A percentile compares a stretch with the other conserved stretches of the same genome.
Evolutionary conservation across 2,113 vertebrate genomes (phyloP).

Genomic region (Chionomys nivalis): DNA sequence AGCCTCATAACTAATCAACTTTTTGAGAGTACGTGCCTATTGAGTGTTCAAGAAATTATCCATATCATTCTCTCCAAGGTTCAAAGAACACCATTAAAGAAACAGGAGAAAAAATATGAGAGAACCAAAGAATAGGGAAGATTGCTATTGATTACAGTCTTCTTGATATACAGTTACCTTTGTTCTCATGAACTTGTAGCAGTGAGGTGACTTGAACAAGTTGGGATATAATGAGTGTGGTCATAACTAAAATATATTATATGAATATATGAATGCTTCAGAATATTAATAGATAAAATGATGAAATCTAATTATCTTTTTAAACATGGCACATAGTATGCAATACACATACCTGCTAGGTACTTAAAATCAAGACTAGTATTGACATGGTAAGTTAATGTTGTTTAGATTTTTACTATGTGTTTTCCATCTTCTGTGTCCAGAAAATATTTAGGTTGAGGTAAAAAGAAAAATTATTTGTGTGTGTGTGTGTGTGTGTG

Average conservation of each 20-base stretch:
- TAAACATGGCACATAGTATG: not conserved
- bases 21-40: not conserved
- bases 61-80: no score
- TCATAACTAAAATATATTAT: not conserved
- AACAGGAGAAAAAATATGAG: not conserved
- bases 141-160: not conserved
- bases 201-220: not conserved
- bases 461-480: no score
- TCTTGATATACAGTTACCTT: not conserved
- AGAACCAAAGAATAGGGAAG: not conserved
- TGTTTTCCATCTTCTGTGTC: not conserved
- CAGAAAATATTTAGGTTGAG: not conserved
- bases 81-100: not conserved
- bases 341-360: not conserved
- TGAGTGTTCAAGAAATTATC: not conserved
- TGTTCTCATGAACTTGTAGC: not conserved
- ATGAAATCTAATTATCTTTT: not conserved
- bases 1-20: not conserved
- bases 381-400: not conserved
- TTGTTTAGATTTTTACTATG: not conserved
- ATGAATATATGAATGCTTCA: no score
- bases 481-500: not conserved
- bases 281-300: not conserved
- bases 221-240: not conserved
- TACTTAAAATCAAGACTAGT: not conserved